Evolutionary conservation across 2,113 vertebrate species (phyloP), one percentile per base, ranked within the genome.

Genomic region (Brachypodius melanocephalos): DNA sequence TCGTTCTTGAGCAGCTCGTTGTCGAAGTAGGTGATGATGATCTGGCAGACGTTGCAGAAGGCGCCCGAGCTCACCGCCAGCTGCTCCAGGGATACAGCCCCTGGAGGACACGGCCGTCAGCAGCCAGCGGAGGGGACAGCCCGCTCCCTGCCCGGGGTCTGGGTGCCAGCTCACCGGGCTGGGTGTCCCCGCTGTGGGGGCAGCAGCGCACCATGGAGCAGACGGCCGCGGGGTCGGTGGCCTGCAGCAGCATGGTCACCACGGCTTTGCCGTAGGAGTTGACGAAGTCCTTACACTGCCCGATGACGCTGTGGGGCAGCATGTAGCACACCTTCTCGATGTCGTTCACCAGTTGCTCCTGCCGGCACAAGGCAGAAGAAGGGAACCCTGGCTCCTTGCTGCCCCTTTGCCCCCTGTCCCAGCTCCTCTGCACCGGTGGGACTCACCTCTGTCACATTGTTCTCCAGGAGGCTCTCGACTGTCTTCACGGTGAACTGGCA

Each of bases 41-140:
- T 95, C 97, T 99, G 98, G 96, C 99, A 99, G 43, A 99, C 98
- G 0, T 98, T 97, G 85, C 99, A 99, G 97, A 98, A 98, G n/a
- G 97, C 96, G 0, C 98, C 98, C 0, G 87, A 22, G 15, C 97
- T 96, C 28, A 87, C 59, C 1, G 10, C 34, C 68, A 94, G 58
- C 66, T 65, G 96, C 38, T 89, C 86, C 34, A 94, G 78, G 9
- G 29, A 16, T 0, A 36, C 40, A 5, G 42, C 32, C 34, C 68
- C 97, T 97, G 86, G 1, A 0, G 63, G 57, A 67, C 48, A 57
- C 0, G 10, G 36, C 21, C 2, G 0, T 75, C 26, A 79, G 48
- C 43, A 42, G 2, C 14, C 14, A 3, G 54, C 9, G 1, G 17
- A 38, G 63, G 46, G 84, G 14, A 52, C 74, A 12, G 1, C 16